These are phyloP conservation scores for Rhizoglyphus robini DNA, from an alignment of 1,140 invertebrate species.

Conservation along the genomic window DNA sequence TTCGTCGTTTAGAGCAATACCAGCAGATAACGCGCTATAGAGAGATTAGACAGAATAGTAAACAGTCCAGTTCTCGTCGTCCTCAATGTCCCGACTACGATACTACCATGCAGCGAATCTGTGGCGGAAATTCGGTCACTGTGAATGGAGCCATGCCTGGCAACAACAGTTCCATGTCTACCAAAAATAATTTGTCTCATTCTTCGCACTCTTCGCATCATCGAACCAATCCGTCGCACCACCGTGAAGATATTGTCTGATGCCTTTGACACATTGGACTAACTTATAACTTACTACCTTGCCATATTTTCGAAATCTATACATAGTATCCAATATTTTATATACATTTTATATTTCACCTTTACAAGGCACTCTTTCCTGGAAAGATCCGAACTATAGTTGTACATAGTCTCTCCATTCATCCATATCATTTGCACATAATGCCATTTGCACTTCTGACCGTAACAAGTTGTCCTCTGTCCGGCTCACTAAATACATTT, in stretches of 20 bases:
- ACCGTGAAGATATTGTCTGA: not conserved
- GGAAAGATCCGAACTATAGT: too few relatives aligned
- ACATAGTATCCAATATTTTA: too few relatives aligned
- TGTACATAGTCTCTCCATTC: too few relatives aligned
- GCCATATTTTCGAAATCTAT: too few relatives aligned
- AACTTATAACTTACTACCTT: too few relatives aligned
- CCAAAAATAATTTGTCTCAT: not conserved
- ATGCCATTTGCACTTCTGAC: not conserved
- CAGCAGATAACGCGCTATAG: not conserved
- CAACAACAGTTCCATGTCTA: not conserved
- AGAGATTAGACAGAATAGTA: not conserved
- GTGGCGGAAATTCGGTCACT: not conserved
- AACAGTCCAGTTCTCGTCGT: not conserved
- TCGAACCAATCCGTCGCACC: not conserved
- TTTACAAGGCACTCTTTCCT: not conserved
- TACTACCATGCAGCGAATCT: conserved; percentile 12
- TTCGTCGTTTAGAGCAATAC: conserved; percentile 14
- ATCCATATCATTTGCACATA: not conserved
- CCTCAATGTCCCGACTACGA: conserved; percentile 11
- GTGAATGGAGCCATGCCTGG: not conserved
- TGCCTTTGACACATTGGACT: too few relatives aligned
- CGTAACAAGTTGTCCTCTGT: too few relatives aligned
- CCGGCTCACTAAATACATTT: not conserved
- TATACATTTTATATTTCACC: not conserved
- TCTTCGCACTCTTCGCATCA: not conserved